Conservation (phyloP, 2,113 vertebrate genomes). For the Donacobius atricapilla region DNA sequence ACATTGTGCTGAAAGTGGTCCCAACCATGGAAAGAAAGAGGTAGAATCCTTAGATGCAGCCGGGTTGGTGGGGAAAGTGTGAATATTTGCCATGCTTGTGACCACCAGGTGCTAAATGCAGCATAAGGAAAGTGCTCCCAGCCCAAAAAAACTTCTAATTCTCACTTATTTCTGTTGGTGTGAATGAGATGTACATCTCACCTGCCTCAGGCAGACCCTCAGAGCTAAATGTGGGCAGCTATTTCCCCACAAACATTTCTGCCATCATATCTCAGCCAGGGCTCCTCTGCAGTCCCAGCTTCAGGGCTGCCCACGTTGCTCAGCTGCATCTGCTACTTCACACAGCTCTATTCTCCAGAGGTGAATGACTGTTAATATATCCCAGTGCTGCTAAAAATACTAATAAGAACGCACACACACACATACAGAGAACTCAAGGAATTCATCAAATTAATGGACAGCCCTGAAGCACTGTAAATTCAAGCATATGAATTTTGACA, state of each 20-base stretch:
- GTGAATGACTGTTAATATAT: neutral
- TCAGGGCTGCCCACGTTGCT: neutral
- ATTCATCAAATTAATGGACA: slow-evolving; percentile 39
- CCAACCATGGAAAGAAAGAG: neutral
- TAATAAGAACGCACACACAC: neutral
- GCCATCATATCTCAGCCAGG: neutral
- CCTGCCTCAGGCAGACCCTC: neutral
- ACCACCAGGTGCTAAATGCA: neutral
- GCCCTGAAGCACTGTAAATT: slow-evolving; percentile 31
- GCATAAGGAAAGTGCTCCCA: neutral
- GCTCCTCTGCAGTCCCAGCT: neutral
- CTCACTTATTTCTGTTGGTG: neutral
- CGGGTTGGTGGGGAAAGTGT: neutral
- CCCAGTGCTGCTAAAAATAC: neutral
- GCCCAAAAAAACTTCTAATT: neutral
- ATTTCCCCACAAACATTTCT: neutral
- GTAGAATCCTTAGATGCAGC: neutral
- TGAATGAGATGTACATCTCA: neutral
- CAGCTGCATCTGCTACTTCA: neutral
- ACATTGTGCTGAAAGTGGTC: neutral
- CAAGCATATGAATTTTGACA: slow-evolving; percentile 35
- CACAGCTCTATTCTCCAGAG: neutral
- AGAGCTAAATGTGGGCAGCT: neutral
- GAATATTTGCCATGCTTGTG: neutral
- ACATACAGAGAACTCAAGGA: neutral